Base-by-base conservation (phyloP, 1,140 invertebrate genomes). In the Caenorhabditis remanei region DNA sequence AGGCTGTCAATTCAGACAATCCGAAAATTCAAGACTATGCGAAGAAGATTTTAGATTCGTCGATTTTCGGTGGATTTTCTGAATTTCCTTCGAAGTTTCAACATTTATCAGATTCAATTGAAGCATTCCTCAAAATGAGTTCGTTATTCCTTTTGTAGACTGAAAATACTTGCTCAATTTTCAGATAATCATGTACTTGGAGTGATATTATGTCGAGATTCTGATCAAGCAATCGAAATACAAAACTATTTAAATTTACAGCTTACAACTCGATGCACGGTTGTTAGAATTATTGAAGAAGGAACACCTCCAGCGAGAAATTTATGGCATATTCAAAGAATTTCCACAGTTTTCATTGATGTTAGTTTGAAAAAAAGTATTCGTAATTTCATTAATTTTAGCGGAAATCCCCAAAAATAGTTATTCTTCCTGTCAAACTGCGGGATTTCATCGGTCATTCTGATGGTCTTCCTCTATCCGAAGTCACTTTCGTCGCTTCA, bases 1-100 rank as follows among this genome's bases (percentile, higher is more conserved):
- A 79, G 53, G 11, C 53, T 14, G n/a, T n/a, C n/a, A 7, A 53
- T 13, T 21, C 46, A 19, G 71, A 50, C 14, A 24, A 50, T 24
- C 16, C 46, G 4, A 13, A 48, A 19, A 24, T 79, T 24, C 19
- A 50, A 9, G 46, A 79, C 0, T 11, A 24, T 0, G 46, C 71
- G 9, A 53, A 21, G 46, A 53, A 79, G 24, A 50, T 79, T 21
- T 4, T 79, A n/a, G 71, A 79, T 13, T 8, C 41, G 19, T 46
- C 67, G 24, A 75, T 79, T 79, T 50, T 79, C n/a, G 71, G 71
- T 3, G 71, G 71, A 50, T 79, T 79, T 79, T 79, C 71, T 24
- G 71, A 79, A n/a, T 79, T 79, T 50, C 71, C 71, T 4, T 16
- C 71, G 14, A 79, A 79, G 24, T 79, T 79, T 79, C 71, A 43